These are phyloP conservation scores for Torymus tubicola DNA, from an alignment of 2,888 invertebrate genomes.

Conservation along the genomic window DNA sequence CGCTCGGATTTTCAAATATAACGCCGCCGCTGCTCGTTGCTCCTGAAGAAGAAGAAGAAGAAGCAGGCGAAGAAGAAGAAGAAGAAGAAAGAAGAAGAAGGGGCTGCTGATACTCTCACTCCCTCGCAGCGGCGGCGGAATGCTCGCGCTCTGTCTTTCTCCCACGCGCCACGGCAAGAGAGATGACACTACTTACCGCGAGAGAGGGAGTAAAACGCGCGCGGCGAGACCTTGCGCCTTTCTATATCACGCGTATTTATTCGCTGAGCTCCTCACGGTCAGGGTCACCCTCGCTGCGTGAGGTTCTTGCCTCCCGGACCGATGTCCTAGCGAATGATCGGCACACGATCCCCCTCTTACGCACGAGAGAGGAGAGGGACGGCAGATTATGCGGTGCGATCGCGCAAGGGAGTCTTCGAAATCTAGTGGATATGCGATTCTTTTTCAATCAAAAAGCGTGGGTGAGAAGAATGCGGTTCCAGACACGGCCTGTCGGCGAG, in stretches of 20 bases:
- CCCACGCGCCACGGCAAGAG: constrained; percentile 36
- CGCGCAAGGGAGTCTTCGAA: no score
- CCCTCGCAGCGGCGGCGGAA: neutral
- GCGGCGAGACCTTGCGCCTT: neutral
- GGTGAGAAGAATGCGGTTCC: no score
- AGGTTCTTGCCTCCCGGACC: constrained; percentile 54
- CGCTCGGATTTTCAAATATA: no score
- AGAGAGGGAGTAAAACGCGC: neutral
- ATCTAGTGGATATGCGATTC: no score
- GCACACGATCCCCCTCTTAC: neutral
- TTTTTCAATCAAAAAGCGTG: no score
- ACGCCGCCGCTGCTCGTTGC: no score
- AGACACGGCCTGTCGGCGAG: no score
- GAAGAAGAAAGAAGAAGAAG: no score
- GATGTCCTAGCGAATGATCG: constrained; percentile 36
- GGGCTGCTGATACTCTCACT: no score
- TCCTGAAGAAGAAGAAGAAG: no score
- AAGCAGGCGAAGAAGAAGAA: no score
- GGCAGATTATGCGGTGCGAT: no score
- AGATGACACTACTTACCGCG: neutral
- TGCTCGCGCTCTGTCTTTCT: constrained; percentile 30
- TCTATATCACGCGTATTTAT: neutral
- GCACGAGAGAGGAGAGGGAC: neutral
- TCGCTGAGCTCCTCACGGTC: constrained; percentile 49
- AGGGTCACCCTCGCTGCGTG: constrained; percentile 52